Conservation (phyloP, 2,113 vertebrate genomes). For the Ceratotherium simum region DNA sequence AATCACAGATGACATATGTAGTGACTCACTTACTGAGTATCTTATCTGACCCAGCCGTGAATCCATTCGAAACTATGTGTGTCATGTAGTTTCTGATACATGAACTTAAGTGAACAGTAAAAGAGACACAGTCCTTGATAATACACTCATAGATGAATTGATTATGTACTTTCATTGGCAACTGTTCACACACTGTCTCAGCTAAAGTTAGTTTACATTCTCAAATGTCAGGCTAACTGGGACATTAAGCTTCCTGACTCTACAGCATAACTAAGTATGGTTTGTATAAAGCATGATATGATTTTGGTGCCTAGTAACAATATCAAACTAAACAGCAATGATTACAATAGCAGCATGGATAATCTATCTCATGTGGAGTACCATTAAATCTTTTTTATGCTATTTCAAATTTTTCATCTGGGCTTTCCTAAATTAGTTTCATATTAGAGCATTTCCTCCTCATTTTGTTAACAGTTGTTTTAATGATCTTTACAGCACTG, state of each 20-base stretch:
- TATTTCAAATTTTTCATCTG: not conserved
- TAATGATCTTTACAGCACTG: not conserved
- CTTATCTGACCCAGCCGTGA: not conserved
- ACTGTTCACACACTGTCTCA: not conserved
- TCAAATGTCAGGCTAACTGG: conserved; percentile 9
- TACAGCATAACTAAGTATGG: not conserved
- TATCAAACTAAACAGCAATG: not conserved
- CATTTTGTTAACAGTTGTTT: not conserved
- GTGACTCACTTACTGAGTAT: not conserved
- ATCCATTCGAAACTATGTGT: not conserved
- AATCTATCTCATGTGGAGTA: not conserved
- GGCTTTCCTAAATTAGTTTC: not conserved
- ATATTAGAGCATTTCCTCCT: not conserved
- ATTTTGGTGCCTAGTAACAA: not conserved
- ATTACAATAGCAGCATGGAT: not conserved
- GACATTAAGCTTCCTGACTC: not conserved
- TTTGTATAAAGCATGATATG: not conserved
- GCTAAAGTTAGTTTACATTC: not conserved
- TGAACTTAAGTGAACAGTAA: not conserved
- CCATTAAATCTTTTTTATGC: not conserved
- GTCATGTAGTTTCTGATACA: not conserved
- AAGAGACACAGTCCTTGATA: not conserved
- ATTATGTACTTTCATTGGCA: not conserved
- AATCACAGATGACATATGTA: not conserved
- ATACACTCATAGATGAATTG: not conserved